Conservation (phyloP, 2,888 invertebrate species). For the Diogma glabrata region DNA sequence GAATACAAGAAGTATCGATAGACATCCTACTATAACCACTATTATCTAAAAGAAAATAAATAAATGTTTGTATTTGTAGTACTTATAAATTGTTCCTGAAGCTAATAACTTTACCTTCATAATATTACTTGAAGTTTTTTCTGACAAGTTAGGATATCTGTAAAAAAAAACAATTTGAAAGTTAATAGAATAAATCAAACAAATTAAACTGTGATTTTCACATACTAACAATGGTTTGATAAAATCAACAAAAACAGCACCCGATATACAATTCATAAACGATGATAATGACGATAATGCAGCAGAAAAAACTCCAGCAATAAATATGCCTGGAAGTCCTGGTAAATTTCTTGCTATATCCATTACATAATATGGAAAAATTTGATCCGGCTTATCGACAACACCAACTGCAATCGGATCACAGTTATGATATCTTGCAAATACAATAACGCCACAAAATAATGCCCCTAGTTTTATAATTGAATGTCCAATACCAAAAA, state of each 20-base stretch:
- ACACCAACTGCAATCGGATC: constrained; percentile 49
- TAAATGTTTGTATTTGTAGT: too few relatives aligned
- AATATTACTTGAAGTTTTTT: constrained; percentile 23
- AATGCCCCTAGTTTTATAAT: constrained; percentile 44
- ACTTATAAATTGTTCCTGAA: too few relatives aligned
- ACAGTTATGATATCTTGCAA: constrained; percentile 51
- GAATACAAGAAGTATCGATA: constrained; percentile 45
- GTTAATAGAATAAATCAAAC: too few relatives aligned
- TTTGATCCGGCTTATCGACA: constrained; percentile 45
- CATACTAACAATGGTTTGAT: too few relatives aligned
- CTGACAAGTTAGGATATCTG: constrained; percentile 28
- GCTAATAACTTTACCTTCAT: constrained; percentile 26
- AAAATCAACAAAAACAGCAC: constrained; percentile 53
- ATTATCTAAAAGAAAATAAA: too few relatives aligned
- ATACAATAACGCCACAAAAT: constrained; percentile 47
- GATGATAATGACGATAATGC: constrained; percentile 58
- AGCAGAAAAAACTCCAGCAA: constrained; percentile 62
- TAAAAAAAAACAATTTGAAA: too few relatives aligned
- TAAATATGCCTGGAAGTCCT: constrained; percentile 64
- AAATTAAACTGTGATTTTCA: too few relatives aligned
- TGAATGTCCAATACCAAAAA: constrained; percentile 38
- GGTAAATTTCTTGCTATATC: constrained; percentile 51
- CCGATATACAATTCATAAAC: constrained; percentile 48
- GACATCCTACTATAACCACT: constrained; percentile 20
- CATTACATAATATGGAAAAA: constrained; percentile 63